Evolutionary conservation across 2,113 vertebrate species (phyloP), one percentile per base, ranked within the genome.

Genomic region (Dascyllus trimaculatus): DNA sequence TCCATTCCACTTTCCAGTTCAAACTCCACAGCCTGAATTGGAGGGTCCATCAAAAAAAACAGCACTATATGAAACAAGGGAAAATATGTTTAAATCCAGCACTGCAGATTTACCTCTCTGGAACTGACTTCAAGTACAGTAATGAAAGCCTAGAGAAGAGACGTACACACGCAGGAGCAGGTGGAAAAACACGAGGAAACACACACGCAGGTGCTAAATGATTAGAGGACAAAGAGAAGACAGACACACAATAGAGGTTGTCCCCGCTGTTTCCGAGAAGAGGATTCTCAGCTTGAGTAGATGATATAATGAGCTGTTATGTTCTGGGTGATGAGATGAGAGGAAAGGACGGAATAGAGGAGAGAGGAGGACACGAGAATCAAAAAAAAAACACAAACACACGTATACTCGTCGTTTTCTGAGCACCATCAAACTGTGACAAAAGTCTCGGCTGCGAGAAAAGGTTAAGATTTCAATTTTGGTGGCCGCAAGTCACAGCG

Each of bases 381-480:
- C 57, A 18, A 72, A 61, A 79, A 76, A 66, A 51, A 45, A 84
- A 64, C 54, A 73, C 19, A 43, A 6, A 15, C 10, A 24, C 62
- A 78, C 72, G 57, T 46, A 75, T 64, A 52, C 57, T 58, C 67
- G 8, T 9, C 8, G 8, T 80, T 83, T 77, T 64, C 32, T 48
- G 17, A 70, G 59, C 71, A 80, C 58, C 63, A 66, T 80, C 77
- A 82, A 80, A 85, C 88, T 89, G 88, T 77, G 93, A 92, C 92
- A 84, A 93, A 94, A 93, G 2, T 80, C 87, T 90, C 86, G 88
- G 93, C 93, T 81, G 89, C 84, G 92, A 82, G 89, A 94, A 93
- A 35, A 92, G 90, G 93, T 93, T 91, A 93, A 77, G 85, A 88
- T 92, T 90, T 91, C 84, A 88, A 85, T 89, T 90, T 81, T 71